These are phyloP conservation scores for Petroica traversi DNA, from an alignment of 2,113 vertebrate species.

Conservation along the genomic window DNA sequence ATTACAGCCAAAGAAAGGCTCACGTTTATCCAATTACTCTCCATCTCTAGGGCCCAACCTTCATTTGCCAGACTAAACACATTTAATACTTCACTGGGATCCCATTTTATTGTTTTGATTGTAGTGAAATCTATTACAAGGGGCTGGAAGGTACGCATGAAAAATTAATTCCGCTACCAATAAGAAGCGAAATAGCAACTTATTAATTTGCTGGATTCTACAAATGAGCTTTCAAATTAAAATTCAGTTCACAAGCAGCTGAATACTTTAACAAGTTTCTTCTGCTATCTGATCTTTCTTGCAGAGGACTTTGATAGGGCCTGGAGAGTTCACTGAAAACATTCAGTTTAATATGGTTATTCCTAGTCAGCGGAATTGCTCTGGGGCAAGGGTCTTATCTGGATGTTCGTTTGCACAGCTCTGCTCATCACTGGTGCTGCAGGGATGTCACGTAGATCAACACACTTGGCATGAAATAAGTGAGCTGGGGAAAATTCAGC, in stretches of 20 bases:
- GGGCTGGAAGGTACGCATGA: slow-evolving; percentile 21
- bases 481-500: slow-evolving; percentile 8
- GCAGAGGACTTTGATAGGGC: slow-evolving; percentile 10
- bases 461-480: neutral
- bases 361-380: neutral
- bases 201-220: slow-evolving; percentile 36
- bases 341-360: neutral
- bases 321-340: slow-evolving; percentile 21
- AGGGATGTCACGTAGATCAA: neutral
- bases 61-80: slow-evolving; percentile 52
- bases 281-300: slow-evolving; percentile 1
- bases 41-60: slow-evolving; percentile 49
- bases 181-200: neutral
- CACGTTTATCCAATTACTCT: slow-evolving; percentile 53
- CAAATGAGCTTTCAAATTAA: slow-evolving; percentile 32
- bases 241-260: neutral
- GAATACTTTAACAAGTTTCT: slow-evolving; percentile 22
- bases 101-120: slow-evolving; percentile 54
- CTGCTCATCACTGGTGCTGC: neutral
- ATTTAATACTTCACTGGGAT: slow-evolving; percentile 59
- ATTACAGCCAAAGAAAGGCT: slow-evolving; percentile 28
- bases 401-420: neutral
- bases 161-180: slow-evolving; percentile 15
- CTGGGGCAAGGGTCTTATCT: slow-evolving; percentile 7
- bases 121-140: slow-evolving; percentile 39